Evolutionary conservation across 2,888 invertebrate species (phyloP).

Genomic region (Entomobrya proxima): DNA sequence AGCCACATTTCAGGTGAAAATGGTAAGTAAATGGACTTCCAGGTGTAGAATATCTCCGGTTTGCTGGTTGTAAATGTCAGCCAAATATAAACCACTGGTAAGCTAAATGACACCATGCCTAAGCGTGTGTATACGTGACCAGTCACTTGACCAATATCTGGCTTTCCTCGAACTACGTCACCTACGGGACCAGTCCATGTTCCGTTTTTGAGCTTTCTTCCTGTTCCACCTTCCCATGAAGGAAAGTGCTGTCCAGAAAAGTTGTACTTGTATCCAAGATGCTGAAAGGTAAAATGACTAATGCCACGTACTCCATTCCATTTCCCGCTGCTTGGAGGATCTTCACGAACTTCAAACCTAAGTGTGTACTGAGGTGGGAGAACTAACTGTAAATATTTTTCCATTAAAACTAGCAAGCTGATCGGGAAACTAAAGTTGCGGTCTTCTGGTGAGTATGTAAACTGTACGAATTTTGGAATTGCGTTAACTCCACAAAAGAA

Average conservation of each 20-base stretch:
- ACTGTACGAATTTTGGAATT: no score
- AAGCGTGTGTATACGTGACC: not conserved
- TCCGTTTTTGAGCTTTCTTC: not conserved
- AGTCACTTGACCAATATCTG: not conserved
- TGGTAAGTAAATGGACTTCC: not conserved
- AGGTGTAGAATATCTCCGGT: not conserved
- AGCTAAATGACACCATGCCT: not conserved
- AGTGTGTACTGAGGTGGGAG: not conserved
- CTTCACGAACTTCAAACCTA: not conserved
- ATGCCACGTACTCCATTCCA: not conserved
- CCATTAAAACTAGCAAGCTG: not conserved
- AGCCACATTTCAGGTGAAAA: not conserved
- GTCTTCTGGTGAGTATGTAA: not conserved
- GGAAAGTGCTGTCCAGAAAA: not conserved
- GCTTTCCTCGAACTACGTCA: not conserved
- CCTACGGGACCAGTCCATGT: not conserved
- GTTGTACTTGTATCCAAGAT: not conserved
- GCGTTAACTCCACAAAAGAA: no score
- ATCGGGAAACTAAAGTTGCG: not conserved
- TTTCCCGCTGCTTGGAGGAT: not conserved
- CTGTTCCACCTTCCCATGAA: not conserved
- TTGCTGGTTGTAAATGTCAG: not conserved
- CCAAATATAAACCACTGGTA: not conserved
- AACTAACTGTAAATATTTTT: not conserved
- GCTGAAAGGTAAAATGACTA: not conserved